Conservation (phyloP, 2,888 invertebrate species). For the Caenorhabditis japonica region DNA sequence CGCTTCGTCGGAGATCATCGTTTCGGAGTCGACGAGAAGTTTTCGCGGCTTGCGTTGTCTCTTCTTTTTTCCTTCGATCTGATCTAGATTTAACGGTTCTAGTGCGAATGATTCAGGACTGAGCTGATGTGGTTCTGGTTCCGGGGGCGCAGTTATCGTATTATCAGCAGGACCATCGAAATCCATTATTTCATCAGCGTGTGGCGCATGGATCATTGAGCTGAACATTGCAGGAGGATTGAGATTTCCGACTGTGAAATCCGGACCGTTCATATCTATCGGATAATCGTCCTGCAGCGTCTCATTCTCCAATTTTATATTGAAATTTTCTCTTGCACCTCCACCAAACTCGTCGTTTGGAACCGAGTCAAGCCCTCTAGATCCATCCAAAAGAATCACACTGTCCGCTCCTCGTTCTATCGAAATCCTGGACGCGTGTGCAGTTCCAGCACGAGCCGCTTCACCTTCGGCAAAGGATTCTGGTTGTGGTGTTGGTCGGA, state of each 20-base stretch:
- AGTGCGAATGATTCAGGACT: slow-evolving; percentile 40
- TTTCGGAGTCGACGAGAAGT: slow-evolving; percentile 31
- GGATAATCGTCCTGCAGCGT: not conserved
- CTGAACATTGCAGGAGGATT: not conserved
- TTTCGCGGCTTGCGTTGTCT: slow-evolving; percentile 13
- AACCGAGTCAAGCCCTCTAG: not conserved
- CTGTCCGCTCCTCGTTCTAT: not conserved
- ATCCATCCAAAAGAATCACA: slow-evolving; percentile 3
- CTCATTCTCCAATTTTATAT: slow-evolving; percentile 5
- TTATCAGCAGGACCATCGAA: not conserved
- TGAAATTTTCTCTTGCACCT: not conserved
- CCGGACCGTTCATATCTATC: too few species aligned
- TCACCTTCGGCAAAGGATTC: slow-evolving; percentile 10
- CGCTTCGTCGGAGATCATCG: slow-evolving; percentile 27
- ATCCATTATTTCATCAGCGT: not conserved
- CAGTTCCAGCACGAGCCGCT: slow-evolving; percentile 5
- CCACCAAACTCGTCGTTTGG: not conserved
- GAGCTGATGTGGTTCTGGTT: not conserved
- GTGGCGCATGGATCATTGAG: not conserved
- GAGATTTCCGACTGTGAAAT: too few species aligned
- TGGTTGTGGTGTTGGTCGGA: slow-evolving; percentile 11
- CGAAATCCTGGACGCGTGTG: not conserved
- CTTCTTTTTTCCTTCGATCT: slow-evolving; percentile 80
- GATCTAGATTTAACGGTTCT: slow-evolving; percentile 22
- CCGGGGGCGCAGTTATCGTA: not conserved